These are phyloP conservation scores for Pegea sp. DNA, from an alignment of 23 tunicate genomes.

Conservation along the genomic window DNA sequence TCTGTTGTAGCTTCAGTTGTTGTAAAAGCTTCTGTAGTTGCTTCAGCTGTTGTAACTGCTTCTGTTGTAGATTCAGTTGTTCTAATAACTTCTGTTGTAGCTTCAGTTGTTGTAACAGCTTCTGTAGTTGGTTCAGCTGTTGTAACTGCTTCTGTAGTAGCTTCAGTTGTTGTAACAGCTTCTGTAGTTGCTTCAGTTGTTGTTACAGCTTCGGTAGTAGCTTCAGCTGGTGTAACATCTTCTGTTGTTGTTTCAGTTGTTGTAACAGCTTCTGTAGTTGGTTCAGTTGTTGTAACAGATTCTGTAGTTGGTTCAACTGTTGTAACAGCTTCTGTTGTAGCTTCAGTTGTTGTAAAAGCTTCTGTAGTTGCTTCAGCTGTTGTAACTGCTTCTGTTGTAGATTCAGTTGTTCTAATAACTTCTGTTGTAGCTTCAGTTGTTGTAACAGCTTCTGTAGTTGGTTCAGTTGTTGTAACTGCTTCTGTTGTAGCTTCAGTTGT, in stretches of 20 bases:
- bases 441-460: neutral
- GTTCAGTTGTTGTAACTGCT: neutral
- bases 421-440: neutral
- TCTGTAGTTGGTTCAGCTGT: neutral
- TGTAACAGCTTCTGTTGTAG: too few species aligned
- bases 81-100: neutral
- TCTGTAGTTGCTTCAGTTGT: neutral
- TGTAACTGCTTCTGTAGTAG: too few species aligned
- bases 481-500: neutral
- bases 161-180: neutral
- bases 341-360: neutral
- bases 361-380: neutral
- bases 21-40: neutral
- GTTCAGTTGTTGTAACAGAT: neutral
- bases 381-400: neutral
- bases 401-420: neutral
- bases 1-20: neutral
- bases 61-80: neutral
- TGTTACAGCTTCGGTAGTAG: neutral
- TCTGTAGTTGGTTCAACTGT: neutral
- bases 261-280: neutral
- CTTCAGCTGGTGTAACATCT: neutral
- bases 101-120: neutral
- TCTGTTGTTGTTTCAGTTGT: neutral
- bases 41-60: neutral